Percentiles rank a stretch among this genome's conserved stretches.
Evolutionary conservation across 2,888 invertebrate genomes (phyloP).

Genomic region (Scaptodrosophila latifasciaeformis): DNA sequence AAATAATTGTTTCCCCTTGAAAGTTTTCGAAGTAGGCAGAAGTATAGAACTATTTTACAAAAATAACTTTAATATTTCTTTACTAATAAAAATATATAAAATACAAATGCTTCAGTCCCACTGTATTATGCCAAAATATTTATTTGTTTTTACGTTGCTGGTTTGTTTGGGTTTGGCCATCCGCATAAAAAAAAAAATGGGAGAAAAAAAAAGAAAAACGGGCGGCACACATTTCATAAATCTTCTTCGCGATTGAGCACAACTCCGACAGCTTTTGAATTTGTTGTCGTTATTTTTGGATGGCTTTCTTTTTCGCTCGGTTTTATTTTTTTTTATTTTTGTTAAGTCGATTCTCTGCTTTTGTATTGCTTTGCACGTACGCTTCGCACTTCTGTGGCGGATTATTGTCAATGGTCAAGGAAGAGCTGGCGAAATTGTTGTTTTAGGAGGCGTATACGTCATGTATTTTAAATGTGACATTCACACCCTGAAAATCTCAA

Average conservation of each 20-base stretch:
- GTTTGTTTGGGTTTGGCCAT: constrained; percentile 14
- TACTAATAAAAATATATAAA: no score
- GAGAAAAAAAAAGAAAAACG: constrained; percentile 23
- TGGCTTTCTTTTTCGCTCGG: neutral
- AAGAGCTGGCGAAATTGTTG: constrained; percentile 5
- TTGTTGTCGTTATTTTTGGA: constrained; percentile 37
- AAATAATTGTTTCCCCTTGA: neutral
- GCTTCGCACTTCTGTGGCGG: constrained; percentile 10
- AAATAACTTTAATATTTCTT: no score
- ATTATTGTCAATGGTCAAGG: constrained; percentile 18
- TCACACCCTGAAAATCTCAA: no score
- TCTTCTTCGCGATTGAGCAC: constrained; percentile 59
- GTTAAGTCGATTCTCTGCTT: neutral
- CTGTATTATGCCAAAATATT: constrained; percentile 39
- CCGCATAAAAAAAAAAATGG: constrained; percentile 15
- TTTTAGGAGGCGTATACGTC: neutral
- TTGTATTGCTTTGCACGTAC: constrained; percentile 15
- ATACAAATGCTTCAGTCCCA: no score
- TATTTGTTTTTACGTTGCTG: constrained; percentile 39
- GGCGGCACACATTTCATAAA: constrained; percentile 58
- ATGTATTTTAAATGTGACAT: neutral
- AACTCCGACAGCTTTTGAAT: constrained; percentile 34
- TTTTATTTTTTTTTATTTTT: neutral
- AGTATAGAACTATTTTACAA: neutral
- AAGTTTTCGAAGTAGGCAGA: neutral